phyloP scores from a whole-genome alignment of 2,888 invertebrate genomes.

The Stomorhina lunata region DNA sequence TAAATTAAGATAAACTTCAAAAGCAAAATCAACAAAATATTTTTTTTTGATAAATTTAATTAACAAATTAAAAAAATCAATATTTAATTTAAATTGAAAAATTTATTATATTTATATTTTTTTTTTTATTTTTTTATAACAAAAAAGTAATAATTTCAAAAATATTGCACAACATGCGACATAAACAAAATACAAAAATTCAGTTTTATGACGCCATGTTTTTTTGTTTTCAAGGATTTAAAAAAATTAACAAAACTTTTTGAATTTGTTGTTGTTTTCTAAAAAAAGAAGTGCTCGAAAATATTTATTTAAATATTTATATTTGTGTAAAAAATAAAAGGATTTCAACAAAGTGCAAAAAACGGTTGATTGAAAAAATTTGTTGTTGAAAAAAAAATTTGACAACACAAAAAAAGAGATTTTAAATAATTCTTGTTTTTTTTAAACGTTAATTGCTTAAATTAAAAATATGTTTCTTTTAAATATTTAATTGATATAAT shows the following conservation, averaged over 20 bases:
- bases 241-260: slow-evolving; percentile 42
- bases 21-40: slow-evolving; percentile 58
- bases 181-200: slow-evolving; percentile 75
- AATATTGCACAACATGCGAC: slow-evolving; percentile 73
- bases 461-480: slow-evolving; percentile 24
- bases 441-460: too few species aligned
- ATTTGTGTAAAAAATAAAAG: slow-evolving; percentile 60
- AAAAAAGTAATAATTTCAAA: slow-evolving; percentile 8
- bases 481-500: slow-evolving; percentile 40
- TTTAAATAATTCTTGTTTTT: background rate
- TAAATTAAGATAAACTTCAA: background rate
- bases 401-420: background rate
- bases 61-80: slow-evolving; percentile 25
- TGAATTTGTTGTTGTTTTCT: background rate
- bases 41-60: background rate
- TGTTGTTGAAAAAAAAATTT: background rate
- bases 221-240: slow-evolving; percentile 13
- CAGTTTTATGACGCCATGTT: slow-evolving; percentile 70
- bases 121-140: slow-evolving; percentile 9
- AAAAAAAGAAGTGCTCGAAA: slow-evolving; percentile 46
- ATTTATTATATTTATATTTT: slow-evolving; percentile 21
- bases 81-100: slow-evolving; percentile 27
- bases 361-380: slow-evolving; percentile 45
- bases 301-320: slow-evolving; percentile 51
- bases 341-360: slow-evolving; percentile 62